These are phyloP conservation scores for Drosophila paramelanica DNA, from an alignment of 2,888 invertebrate genomes.

Conservation along the genomic window DNA sequence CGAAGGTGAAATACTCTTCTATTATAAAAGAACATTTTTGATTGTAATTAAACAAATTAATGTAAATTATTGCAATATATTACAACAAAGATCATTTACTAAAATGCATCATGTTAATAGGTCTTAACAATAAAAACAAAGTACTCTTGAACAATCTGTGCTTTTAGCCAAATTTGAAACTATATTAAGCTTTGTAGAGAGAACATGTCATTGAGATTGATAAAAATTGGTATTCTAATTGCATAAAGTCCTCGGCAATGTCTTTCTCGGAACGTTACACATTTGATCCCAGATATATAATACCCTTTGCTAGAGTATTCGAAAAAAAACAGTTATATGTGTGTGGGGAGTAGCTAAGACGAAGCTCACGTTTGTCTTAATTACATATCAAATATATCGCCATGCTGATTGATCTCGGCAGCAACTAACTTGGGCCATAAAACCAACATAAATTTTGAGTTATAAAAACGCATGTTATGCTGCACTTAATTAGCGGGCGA, in stretches of 20 bases:
- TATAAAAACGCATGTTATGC: slow-evolving; percentile 80
- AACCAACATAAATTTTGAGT: slow-evolving; percentile 78
- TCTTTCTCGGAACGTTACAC: background rate
- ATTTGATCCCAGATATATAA: background rate
- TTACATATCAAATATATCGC: slow-evolving; percentile 81
- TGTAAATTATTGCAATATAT: too few relatives aligned
- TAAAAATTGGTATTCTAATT: too few relatives aligned
- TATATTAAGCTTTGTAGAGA: too few relatives aligned
- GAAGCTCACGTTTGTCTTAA: slow-evolving; percentile 69
- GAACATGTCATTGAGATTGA: too few relatives aligned
- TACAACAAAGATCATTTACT: too few relatives aligned
- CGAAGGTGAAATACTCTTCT: slow-evolving; percentile 11
- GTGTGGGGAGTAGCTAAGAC: slow-evolving; percentile 15
- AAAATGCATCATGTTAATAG: too few relatives aligned
- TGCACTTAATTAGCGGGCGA: slow-evolving; percentile 76
- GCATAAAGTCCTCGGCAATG: too few relatives aligned
- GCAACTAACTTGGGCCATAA: slow-evolving; percentile 60
- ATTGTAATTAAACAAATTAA: background rate
- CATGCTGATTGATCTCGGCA: slow-evolving; percentile 69
- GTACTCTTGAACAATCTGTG: too few relatives aligned
- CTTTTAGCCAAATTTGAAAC: too few relatives aligned
- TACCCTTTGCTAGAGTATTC: slow-evolving; percentile 8
- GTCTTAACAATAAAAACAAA: too few relatives aligned
- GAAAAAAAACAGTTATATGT: slow-evolving; percentile 52
- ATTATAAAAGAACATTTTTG: background rate